Base-by-base conservation (phyloP, 2,797 vertebrate genomes). In the Pseudotriccus pelzelni region DNA sequence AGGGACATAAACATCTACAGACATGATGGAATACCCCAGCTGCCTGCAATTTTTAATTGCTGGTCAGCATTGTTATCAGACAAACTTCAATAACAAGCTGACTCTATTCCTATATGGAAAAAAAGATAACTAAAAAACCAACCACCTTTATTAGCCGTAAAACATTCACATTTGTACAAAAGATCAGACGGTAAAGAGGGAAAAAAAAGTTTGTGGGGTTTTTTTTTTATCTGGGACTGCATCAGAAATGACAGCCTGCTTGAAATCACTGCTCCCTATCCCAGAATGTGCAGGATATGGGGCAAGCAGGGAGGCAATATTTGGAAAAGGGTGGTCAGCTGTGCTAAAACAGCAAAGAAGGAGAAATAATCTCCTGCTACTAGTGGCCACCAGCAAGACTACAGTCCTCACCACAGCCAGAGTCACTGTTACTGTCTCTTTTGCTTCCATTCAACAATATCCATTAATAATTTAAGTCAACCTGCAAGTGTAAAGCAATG, bases 1-100 rank as follows among this genome's bases (percentile, higher is more conserved):
- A 82, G 28, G 72, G 92, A 97, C 83, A 89, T 14, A 79, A 90
- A 88, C 28, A 87, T 52, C 74, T 70, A 59, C 43, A 77, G 78
- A 77, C 13, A 68, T 44, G 46, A 95, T 62, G 34, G 63, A 90
- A 91, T 59, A 63, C 12, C 19, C 15, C 55, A 67, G 22, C 7
- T 43, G 34, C 32, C 69, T 87, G 44, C 17, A 36, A 87, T 76
- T 95, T 75, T 91, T 86, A 93, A 94, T 50, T 93, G 63, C 28
- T 7, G 20, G 41, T 43, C 90, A 58, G 41, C 2, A 2, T 25
- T 76, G 49, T 43, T 78, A 87, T 20, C 63, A 76, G 19, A 58
- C 19, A 87, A 87, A 70, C 14, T 73, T 74, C 19, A 69, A 47
- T 10, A 82, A 46, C 23, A 69, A 86, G 64, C 20, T 46, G 37